Evolutionary conservation across 2,888 invertebrate genomes (phyloP), one percentile per base, ranked within the genome.

Genomic region (Chloromyia formosa): DNA sequence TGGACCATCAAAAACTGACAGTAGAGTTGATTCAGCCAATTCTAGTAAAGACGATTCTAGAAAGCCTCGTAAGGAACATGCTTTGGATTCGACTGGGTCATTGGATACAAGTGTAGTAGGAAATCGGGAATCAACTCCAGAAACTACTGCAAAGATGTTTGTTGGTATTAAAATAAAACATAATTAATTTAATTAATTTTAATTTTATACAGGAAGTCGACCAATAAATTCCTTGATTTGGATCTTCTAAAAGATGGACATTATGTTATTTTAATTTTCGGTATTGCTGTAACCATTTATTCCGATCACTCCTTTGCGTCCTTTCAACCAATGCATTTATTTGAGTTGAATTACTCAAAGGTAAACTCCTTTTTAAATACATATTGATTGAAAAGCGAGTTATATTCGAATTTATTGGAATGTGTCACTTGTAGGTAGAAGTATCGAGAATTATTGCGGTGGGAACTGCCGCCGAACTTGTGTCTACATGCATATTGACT

Each of bases 261-360:
- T 23, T 92, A 90, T 78, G 87, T 92, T 5, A 93, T 92, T 80
- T 90, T 93, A 74, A 88, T 90, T 68, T 81, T 92, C 42, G 93
- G 93, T 45, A 87, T 92, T 81, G 88, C 92, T 0, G 86, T 93
- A 74, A 89, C 90, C 2, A 87, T 91, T 76, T 90, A 90, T 74
- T 88, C 92, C 5, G 93, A 93, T 82, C 87, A 90, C 56, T 90
- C 90, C 0, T 93, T 93, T 81, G 88, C 90, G 78, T 89, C 91
- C 0, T 81, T 93, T 69, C 88, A 93, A 76, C 93, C 93, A 0
- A 80, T 92, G 79, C 85, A 85, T 77, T 78, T 85, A 1, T 83
- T 84, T 35, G 83, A 84, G 74, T 85, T 71, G 81, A 82, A 0
- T 85, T 75, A 80, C 64, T 54, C 83, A 81, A n/a, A n/a, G 81